A percentile compares a stretch with the other conserved stretches of the same genome.
These are phyloP conservation scores for Phanerotoma sp. DNA, from an alignment of 2,888 invertebrate genomes.

Conservation along the genomic window DNA sequence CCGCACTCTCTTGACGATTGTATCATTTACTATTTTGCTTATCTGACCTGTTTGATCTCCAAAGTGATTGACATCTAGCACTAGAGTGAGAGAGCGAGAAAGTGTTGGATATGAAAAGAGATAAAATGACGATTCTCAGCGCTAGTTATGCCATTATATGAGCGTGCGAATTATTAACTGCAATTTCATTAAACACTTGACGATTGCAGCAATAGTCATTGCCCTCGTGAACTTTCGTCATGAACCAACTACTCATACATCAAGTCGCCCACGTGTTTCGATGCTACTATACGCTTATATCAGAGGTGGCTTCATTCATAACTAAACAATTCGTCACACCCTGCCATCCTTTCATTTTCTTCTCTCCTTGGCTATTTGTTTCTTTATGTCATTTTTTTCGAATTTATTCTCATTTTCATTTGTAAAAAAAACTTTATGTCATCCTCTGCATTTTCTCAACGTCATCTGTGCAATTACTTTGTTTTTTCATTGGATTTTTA, in stretches of 20 bases:
- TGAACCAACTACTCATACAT: conserved; percentile 16
- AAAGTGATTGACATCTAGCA: conserved; percentile 16
- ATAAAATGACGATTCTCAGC: too few species aligned
- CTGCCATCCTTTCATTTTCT: too few species aligned
- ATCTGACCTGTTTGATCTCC: conserved; percentile 16
- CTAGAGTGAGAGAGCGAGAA: background rate
- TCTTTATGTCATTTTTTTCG: too few species aligned
- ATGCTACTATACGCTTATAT: background rate
- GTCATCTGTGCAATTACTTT: too few species aligned
- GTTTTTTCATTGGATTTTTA: too few species aligned
- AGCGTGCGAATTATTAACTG: too few species aligned
- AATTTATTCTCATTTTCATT: too few species aligned
- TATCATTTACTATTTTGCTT: conserved; percentile 7
- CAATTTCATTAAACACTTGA: background rate
- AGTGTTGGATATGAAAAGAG: too few species aligned
- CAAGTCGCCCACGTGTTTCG: conserved; percentile 10
- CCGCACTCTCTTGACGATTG: background rate
- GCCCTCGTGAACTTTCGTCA: conserved; percentile 31
- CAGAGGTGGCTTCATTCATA: background rate
- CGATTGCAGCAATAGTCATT: conserved; percentile 28
- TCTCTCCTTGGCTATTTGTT: too few species aligned
- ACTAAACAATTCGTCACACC: conserved; percentile 8
- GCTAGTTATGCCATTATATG: too few species aligned
- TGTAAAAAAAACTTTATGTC: too few species aligned
- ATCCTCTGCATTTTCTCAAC: too few species aligned